Evolutionary conservation across 1,140 invertebrate species (phyloP), one percentile per base, ranked within the genome.

Genomic region (Dolichoris vasculosae): DNA sequence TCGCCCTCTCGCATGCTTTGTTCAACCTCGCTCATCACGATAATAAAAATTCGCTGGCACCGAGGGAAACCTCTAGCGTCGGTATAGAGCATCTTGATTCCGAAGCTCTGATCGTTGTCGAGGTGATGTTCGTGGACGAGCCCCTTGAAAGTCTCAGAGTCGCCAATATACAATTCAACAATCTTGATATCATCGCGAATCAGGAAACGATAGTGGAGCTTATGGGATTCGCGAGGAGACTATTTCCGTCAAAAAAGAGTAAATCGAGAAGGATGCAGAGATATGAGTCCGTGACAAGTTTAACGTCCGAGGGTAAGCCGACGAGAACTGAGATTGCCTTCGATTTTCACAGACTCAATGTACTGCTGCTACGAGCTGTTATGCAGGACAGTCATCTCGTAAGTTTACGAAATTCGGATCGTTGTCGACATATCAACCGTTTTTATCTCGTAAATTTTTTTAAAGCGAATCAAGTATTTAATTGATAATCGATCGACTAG

Each of bases 141-240:
- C 87, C 89, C 0, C 86, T 86, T 3, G 96, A 97, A 89, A 94
- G 95, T 76, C 90, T 97, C 35, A 95, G 96, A 84, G 96, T 97
- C 63, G 96, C 97, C 0, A 97, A 97, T 89, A 96, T 99, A 87
- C 95, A 98, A 82, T 99, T 99, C 88, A 99, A 99, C 90, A 98
- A 97, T 92, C 94, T 99, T 80, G 98, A 99, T 92, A 97, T 99
- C 59, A 98, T 99, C 96, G 98, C 98, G 0, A 99, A 99, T 93
- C 98, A 98, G 91, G 97, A 98, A 91, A 99, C 98, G 0, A 97
- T 99, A 88, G 96, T 99, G 1, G 98, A 99, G 92, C 92, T 99
- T 48, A 95, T 98, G 73, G 97, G 97, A 38, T 99, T 99, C 90
- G 95, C 96, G 0, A 96, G 96, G 83, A 94, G 97, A 69, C 95